A percentile compares a stretch with the other conserved stretches of the same genome.
These are phyloP conservation scores for Axis porcinus DNA, from an alignment of 2,113 vertebrate genomes.

Conservation along the genomic window DNA sequence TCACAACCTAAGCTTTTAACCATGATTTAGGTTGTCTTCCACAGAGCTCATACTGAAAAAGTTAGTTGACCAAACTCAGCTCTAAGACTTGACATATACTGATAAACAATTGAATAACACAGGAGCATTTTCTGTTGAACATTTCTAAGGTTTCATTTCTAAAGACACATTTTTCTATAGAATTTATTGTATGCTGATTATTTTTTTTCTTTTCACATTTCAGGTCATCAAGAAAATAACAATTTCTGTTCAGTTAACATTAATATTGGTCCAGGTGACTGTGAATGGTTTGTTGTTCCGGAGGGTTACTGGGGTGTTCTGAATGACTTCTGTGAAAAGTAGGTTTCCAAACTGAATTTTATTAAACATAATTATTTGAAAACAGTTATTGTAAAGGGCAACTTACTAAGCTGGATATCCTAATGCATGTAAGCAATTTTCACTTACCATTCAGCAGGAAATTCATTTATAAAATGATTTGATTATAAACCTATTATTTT, in stretches of 20 bases:
- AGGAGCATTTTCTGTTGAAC: conserved; percentile 30
- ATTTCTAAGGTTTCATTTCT: conserved; percentile 39
- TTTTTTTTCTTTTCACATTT: conserved; percentile 59
- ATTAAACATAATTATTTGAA: conserved; percentile 49
- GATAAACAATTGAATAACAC: conserved; percentile 17
- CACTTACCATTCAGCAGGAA: conserved; percentile 13
- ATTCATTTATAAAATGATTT: conserved; percentile 22
- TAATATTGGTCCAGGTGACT: conserved; percentile 98
- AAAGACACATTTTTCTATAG: neutral
- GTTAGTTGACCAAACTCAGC: conserved; percentile 4
- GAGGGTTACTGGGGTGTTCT: conserved; percentile 97
- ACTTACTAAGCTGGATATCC: conserved; percentile 5
- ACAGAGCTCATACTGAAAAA: neutral
- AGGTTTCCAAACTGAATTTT: conserved; percentile 69
- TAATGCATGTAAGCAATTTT: conserved; percentile 11
- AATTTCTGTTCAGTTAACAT: conserved; percentile 99
- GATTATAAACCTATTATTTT: conserved; percentile 25
- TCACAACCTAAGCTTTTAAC: neutral
- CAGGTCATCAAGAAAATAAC: conserved; percentile 99
- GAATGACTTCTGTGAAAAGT: conserved; percentile 99
- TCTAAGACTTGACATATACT: neutral
- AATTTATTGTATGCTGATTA: conserved; percentile 17
- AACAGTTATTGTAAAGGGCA: conserved; percentile 29
- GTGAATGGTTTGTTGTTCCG: conserved; percentile 98
- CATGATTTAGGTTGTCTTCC: neutral